Base-by-base conservation (phyloP, 2,113 vertebrate genomes). In the Dermatemys mawii region DNA sequence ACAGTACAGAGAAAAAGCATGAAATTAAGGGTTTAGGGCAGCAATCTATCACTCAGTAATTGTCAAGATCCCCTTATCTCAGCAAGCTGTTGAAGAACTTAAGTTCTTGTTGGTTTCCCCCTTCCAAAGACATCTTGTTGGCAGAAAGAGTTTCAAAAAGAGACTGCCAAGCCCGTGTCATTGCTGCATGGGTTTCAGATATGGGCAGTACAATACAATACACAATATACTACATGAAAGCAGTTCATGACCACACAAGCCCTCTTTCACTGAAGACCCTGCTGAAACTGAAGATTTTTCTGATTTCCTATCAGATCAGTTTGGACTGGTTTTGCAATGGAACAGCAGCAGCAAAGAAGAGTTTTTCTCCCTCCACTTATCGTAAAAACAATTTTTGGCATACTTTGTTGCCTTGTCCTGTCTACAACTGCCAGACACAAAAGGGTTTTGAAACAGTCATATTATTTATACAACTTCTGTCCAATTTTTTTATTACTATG, bases 11-110 rank as follows among this genome's bases (percentile, higher is more conserved):
- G 96, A 95, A 83, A 95, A 27, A 93, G 93, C 80, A 94, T 92
- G 95, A 97, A 98, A 97, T 97, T 94, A 97, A 96, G 90, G 92
- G 93, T 97, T 98, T 95, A 96, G 84, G 92, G 93, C 89, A 97
- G 93, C 94, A 98, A 93, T 97, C 91, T 96, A 97, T 96, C 87
- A 97, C 51, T 95, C 94, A 94, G 93, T 84, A 97, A 90, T 98
- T 97, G 93, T 89, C 16, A 38, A 78, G 88, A 97, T 92, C 35
- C 89, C 96, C 96, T 98, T 97, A 98, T 97, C 96, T 98, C 70
- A 8, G 95, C 94, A 97, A 94, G 93, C 95, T 97, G 87, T 94
- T 94, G 93, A 96, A 95, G 86, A 97, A 95, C 93, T 96, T 94
- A 92, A 93, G 88, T 95, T 97, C 94, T 96, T 95, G 94, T 95